Evolutionary conservation across 37 sponge, comb jelly and placozoan genomes (phyloP).

Genomic region (Bolinopsis microptera): DNA sequence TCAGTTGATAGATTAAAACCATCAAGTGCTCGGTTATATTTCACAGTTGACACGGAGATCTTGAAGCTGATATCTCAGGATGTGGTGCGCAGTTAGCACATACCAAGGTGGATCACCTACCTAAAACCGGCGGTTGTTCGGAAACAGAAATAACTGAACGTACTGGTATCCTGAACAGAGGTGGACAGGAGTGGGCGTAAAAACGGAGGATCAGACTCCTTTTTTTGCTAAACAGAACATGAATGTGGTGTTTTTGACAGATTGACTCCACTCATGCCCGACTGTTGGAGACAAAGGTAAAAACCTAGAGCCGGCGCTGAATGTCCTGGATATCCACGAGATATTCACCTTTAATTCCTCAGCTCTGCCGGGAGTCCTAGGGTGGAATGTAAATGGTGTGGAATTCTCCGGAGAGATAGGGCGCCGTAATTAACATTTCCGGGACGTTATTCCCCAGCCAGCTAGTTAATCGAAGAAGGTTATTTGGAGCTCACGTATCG

Average conservation of each 20-base stretch:
- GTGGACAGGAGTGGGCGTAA: slow-evolving; percentile 16
- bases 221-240: slow-evolving; percentile 19
- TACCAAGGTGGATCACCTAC: background rate
- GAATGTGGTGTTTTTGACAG: background rate
- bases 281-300: background rate
- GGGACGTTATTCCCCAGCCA: background rate
- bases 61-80: background rate
- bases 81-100: background rate
- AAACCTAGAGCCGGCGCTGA: background rate
- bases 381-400: background rate
- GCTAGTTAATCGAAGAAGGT: background rate
- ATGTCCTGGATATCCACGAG: slow-evolving; percentile 11
- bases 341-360: background rate
- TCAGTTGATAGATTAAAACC: background rate
- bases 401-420: background rate
- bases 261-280: background rate
- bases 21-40: background rate
- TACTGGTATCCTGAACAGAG: background rate
- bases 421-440: background rate
- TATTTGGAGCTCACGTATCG: background rate
- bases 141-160: background rate
- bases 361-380: slow-evolving; percentile 1
- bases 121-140: background rate
- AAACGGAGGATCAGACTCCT: background rate
- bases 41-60: background rate